phyloP scores from a whole-genome alignment of 2,888 invertebrate genomes.

The Dryobotodes eremita region DNA sequence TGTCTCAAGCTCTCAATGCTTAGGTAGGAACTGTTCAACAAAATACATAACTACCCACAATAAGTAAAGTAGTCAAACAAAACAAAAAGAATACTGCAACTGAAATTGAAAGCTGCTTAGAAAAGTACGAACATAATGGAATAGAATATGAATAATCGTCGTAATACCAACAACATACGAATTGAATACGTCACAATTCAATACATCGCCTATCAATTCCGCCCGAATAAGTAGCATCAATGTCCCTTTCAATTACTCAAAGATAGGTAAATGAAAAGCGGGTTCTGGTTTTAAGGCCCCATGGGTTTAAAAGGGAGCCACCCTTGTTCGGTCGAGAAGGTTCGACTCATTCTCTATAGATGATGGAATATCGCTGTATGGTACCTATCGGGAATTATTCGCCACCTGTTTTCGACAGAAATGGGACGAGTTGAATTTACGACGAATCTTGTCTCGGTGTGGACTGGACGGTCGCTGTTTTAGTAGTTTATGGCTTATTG shows the following conservation, averaged over 20 bases:
- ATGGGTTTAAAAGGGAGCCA: constrained; percentile 80
- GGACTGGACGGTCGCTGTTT: constrained; percentile 58
- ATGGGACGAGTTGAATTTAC: constrained; percentile 78
- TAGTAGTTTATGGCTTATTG: constrained; percentile 67
- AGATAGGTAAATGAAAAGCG: constrained; percentile 87
- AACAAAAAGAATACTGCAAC: constrained; percentile 41
- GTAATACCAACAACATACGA: constrained; percentile 63
- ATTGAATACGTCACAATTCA: constrained; percentile 75
- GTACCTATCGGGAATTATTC: constrained; percentile 80
- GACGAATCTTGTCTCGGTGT: constrained; percentile 56
- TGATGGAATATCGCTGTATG: constrained; percentile 86
- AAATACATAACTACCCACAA: neutral
- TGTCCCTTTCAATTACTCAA: constrained; percentile 87
- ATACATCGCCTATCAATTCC: constrained; percentile 84
- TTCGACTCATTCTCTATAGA: constrained; percentile 80
- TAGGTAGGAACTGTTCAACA: neutral
- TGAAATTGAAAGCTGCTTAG: constrained; percentile 54
- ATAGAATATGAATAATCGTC: constrained; percentile 59
- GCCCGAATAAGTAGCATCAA: constrained; percentile 82
- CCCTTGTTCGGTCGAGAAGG: constrained; percentile 81
- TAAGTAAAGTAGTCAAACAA: constrained; percentile 29
- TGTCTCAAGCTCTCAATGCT: neutral
- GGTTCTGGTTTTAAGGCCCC: constrained; percentile 83
- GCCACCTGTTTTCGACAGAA: constrained; percentile 79
- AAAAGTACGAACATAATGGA: constrained; percentile 47